phyloP scores from a whole-genome alignment of 2,797 vertebrate genomes.

The Enteromius fasciolatus region DNA sequence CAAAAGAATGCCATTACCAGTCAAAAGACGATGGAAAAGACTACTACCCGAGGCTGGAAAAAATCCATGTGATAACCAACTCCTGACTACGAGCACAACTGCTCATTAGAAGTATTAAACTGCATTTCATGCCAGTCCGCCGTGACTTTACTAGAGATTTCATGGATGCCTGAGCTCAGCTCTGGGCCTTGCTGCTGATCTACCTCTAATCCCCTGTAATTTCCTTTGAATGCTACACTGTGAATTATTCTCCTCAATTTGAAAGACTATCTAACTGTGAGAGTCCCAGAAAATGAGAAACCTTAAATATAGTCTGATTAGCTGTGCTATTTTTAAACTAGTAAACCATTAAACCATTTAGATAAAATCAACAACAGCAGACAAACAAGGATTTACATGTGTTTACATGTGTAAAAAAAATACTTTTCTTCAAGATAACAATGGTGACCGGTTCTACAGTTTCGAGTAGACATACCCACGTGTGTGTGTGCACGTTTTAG shows the following conservation, averaged over 20 bases:
- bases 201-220: constrained; percentile 71
- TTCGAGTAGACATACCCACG: not conserved
- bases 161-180: constrained; percentile 38
- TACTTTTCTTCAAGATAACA: not conserved
- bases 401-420: too few relatives aligned
- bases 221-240: constrained; percentile 69
- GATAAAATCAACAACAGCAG: not conserved
- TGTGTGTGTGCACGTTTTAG: too few relatives aligned
- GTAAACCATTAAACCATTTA: not conserved
- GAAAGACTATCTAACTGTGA: constrained; percentile 26
- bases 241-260: constrained; percentile 66
- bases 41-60: not conserved
- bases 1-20: constrained; percentile 6
- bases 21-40: constrained; percentile 4
- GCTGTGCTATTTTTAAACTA: not conserved
- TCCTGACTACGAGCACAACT: constrained; percentile 1
- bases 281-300: constrained; percentile 8
- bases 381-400: not conserved
- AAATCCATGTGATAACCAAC: not conserved
- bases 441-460: not conserved
- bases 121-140: constrained; percentile 26
- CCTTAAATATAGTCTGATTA: not conserved
- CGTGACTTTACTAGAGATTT: constrained; percentile 30
- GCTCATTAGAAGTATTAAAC: constrained; percentile 29
- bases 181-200: constrained; percentile 22